These are phyloP conservation scores for Nesogale talazaci DNA, from an alignment of 2,113 vertebrate genomes.

Conservation along the genomic window DNA sequence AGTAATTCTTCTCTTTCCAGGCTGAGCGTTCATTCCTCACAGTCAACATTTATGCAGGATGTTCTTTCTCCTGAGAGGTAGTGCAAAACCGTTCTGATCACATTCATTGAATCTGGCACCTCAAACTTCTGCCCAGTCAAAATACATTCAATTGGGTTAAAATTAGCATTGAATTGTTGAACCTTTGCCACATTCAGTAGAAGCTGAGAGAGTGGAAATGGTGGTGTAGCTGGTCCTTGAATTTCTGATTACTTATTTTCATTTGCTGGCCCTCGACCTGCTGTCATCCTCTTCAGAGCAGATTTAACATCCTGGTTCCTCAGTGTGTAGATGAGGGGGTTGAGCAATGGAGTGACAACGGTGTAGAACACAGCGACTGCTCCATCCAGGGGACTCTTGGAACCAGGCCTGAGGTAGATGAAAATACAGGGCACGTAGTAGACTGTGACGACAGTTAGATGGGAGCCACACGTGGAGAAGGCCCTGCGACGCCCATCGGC, in stretches of 20 bases:
- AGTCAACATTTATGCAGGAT: neutral
- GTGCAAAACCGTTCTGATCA: neutral
- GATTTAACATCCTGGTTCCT: conserved; percentile 80
- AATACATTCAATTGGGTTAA: neutral
- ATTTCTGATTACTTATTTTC: neutral
- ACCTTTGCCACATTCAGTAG: neutral
- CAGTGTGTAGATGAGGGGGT: conserved; percentile 79
- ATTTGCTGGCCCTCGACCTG: neutral
- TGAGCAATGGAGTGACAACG: conserved; percentile 76
- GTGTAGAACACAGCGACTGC: conserved; percentile 75
- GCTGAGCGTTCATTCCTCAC: neutral
- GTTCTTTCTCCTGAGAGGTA: neutral
- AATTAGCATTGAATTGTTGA: neutral
- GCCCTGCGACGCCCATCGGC: conserved; percentile 62
- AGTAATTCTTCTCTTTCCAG: neutral
- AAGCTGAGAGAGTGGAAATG: neutral
- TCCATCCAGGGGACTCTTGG: conserved; percentile 57
- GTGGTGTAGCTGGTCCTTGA: neutral
- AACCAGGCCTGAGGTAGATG: conserved; percentile 61
- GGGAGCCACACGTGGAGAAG: conserved; percentile 78
- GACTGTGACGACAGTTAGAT: conserved; percentile 75
- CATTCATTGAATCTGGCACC: neutral
- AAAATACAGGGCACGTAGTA: conserved; percentile 78
- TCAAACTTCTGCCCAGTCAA: neutral
- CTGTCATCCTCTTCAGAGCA: conserved; percentile 61